phyloP scores from a whole-genome alignment of 2,113 vertebrate genomes.

The Coturnix japonica region DNA sequence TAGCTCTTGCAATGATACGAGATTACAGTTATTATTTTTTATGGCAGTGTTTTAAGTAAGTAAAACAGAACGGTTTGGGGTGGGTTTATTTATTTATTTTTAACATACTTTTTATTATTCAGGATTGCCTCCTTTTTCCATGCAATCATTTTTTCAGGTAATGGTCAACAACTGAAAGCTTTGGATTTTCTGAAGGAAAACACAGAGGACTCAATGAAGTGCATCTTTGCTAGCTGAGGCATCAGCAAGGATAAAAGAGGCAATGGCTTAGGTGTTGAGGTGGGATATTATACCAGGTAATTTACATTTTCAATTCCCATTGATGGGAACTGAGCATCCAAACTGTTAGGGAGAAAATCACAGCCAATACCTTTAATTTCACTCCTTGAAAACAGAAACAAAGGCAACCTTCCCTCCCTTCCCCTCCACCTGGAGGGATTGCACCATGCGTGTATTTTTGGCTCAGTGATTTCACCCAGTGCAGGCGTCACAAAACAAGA shows the following conservation, averaged over 20 bases:
- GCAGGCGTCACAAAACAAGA: neutral
- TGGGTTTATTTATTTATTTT: neutral
- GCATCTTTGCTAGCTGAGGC: constrained; percentile 47
- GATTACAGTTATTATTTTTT: neutral
- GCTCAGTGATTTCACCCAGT: constrained; percentile 34
- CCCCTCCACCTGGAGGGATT: neutral
- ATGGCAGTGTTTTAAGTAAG: constrained; percentile 9
- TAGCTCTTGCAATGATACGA: neutral
- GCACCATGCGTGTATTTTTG: neutral
- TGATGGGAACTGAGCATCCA: neutral
- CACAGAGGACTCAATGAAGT: constrained; percentile 14
- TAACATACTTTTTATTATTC: constrained; percentile 16
- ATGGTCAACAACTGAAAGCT: constrained; percentile 29
- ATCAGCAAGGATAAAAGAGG: constrained; percentile 25
- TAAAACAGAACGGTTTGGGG: neutral
- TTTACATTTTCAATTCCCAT: constrained; percentile 54
- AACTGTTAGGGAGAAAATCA: constrained; percentile 5
- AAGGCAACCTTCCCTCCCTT: constrained; percentile 15
- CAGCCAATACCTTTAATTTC: constrained; percentile 6
- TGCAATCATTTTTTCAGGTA: constrained; percentile 48
- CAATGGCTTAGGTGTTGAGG: constrained; percentile 38
- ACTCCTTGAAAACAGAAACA: neutral
- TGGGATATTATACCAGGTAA: constrained; percentile 40
- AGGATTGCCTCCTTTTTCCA: constrained; percentile 38
- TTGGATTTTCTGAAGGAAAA: constrained; percentile 56